Evolutionary conservation across 1,140 invertebrate genomes (phyloP).

Genomic region (Drosophila sp.): DNA sequence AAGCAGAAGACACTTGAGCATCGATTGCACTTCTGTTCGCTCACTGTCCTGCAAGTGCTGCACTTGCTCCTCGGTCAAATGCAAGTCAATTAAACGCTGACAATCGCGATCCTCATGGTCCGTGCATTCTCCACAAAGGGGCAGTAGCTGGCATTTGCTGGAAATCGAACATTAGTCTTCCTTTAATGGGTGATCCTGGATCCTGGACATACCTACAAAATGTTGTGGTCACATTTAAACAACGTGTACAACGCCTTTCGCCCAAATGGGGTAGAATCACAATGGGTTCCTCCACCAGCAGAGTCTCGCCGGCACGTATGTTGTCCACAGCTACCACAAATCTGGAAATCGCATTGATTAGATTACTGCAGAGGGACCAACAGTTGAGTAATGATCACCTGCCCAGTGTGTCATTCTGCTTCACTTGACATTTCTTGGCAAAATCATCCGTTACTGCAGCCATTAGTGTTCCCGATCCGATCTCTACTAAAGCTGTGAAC

Average conservation of each 20-base stretch:
- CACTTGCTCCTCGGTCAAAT: constrained; percentile 40
- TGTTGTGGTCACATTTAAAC: constrained; percentile 45
- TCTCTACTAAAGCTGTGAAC: constrained; percentile 38
- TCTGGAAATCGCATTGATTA: constrained; percentile 83
- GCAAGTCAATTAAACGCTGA: constrained; percentile 37
- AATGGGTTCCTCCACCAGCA: constrained; percentile 88
- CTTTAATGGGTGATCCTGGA: background rate
- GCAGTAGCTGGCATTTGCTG: constrained; percentile 87
- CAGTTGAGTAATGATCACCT: constrained; percentile 74
- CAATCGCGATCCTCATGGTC: constrained; percentile 84
- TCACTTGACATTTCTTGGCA: constrained; percentile 64
- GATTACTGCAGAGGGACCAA: background rate
- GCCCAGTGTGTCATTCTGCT: constrained; percentile 63
- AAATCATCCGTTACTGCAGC: constrained; percentile 65
- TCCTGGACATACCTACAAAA: constrained; percentile 80
- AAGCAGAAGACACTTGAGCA: constrained; percentile 81
- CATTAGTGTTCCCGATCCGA: constrained; percentile 43
- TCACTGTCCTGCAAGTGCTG: constrained; percentile 39
- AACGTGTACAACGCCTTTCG: constrained; percentile 78
- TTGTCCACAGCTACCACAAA: constrained; percentile 88
- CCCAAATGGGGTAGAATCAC: constrained; percentile 87
- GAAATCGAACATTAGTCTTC: constrained; percentile 19
- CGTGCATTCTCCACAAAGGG: constrained; percentile 86
- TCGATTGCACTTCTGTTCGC: constrained; percentile 44
- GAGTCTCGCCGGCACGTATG: constrained; percentile 86